Evolutionary conservation across 1,140 invertebrate genomes (phyloP).

Genomic region (Thrips palmi): DNA sequence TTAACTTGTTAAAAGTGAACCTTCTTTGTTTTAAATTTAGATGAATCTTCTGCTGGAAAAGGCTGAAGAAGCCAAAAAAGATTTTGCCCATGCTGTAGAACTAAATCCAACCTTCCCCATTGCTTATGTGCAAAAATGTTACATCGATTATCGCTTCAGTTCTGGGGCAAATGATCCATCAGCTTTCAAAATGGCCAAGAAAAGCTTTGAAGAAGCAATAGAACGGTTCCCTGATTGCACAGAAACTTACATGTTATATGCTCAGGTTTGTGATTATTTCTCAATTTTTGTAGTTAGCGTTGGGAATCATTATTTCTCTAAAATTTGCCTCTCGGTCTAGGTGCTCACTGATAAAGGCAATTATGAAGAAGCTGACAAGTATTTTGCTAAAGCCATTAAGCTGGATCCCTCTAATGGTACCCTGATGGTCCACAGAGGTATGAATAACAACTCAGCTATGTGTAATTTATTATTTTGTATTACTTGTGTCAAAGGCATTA

Average conservation of each 20-base stretch:
- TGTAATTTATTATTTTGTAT: slow-evolving; percentile 1
- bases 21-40: slow-evolving; percentile 25
- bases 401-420: slow-evolving; percentile 73
- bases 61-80: slow-evolving; percentile 52
- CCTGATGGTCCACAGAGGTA: slow-evolving; percentile 67
- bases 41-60: slow-evolving; percentile 65
- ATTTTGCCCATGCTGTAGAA: slow-evolving; percentile 67
- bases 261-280: slow-evolving; percentile 36
- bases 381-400: slow-evolving; percentile 62
- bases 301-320: neutral
- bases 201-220: slow-evolving; percentile 52
- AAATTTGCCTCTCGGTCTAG: slow-evolving; percentile 21
- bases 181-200: slow-evolving; percentile 29
- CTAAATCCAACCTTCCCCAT: slow-evolving; percentile 67
- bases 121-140: slow-evolving; percentile 73
- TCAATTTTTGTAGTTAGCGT: slow-evolving; percentile 12
- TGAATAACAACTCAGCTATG: slow-evolving; percentile 5
- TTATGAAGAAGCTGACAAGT: slow-evolving; percentile 59
- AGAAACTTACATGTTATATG: slow-evolving; percentile 68
- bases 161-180: slow-evolving; percentile 27
- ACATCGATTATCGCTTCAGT: slow-evolving; percentile 58
- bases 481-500: neutral
- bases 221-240: slow-evolving; percentile 63
- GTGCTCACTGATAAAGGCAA: slow-evolving; percentile 60
- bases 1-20: neutral